phyloP scores from a whole-genome alignment of 2,113 vertebrate genomes.

The Coturnix japonica region DNA sequence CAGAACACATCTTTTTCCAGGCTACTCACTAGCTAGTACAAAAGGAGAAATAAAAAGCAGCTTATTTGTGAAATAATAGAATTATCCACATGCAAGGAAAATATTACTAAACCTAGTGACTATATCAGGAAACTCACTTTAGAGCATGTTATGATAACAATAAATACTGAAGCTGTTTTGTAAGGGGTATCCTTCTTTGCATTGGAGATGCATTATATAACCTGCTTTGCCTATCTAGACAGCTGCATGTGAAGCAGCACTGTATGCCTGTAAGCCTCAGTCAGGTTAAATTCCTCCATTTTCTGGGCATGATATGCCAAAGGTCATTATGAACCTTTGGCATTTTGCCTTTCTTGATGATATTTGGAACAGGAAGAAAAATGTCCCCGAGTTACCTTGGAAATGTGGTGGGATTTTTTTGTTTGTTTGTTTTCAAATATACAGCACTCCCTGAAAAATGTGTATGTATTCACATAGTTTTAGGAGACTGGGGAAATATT shows the following conservation, averaged over 20 bases:
- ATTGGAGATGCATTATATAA: neutral
- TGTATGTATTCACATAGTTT: neutral
- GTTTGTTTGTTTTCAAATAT: neutral
- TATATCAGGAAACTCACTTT: neutral
- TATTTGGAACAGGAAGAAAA: neutral
- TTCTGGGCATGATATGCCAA: neutral
- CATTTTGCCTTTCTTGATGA: constrained; percentile 14
- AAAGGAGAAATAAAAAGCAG: neutral
- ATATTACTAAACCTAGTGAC: neutral
- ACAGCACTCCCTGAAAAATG: neutral
- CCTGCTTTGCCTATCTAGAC: neutral
- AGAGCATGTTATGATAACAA: neutral
- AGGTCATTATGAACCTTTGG: neutral
- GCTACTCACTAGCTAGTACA: neutral
- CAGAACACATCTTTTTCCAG: neutral
- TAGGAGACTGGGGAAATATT: neutral
- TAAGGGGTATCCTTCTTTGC: neutral
- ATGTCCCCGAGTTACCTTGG: neutral
- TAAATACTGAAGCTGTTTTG: neutral
- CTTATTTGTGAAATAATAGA: neutral
- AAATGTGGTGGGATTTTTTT: neutral
- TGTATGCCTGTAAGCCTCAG: neutral
- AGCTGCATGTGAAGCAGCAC: neutral
- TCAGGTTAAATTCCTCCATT: neutral
- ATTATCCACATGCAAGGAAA: neutral